Evolutionary conservation across 2,113 vertebrate species (phyloP).

Genomic region (Chionomys nivalis): DNA sequence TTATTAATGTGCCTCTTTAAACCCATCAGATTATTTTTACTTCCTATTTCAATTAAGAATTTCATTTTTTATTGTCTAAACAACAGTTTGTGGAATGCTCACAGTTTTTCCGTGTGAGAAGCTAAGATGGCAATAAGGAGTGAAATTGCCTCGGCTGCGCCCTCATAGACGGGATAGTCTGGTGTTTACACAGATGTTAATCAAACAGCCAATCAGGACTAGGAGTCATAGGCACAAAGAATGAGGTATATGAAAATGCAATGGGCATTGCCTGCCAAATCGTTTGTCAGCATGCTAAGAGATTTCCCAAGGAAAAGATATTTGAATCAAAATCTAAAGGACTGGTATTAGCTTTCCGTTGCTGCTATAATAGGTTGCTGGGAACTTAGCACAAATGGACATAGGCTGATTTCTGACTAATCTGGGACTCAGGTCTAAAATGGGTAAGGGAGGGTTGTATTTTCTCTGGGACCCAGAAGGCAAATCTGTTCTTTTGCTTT

Average conservation of each 20-base stretch:
- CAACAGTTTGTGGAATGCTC: background rate
- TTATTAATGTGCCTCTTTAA: background rate
- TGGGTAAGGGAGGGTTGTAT: background rate
- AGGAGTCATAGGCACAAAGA: background rate
- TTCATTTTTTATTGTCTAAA: conserved; percentile 12
- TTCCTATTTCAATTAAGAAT: background rate
- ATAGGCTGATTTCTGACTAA: background rate
- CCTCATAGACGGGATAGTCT: background rate
- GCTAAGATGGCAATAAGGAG: background rate
- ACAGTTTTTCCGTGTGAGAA: background rate
- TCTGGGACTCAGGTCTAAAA: background rate
- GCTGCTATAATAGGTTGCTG: background rate
- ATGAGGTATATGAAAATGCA: background rate
- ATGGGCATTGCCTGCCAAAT: background rate
- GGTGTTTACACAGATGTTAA: background rate
- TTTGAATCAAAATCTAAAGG: background rate
- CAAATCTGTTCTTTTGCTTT: background rate
- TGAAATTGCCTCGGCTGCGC: background rate
- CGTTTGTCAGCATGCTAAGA: background rate
- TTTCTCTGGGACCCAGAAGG: background rate
- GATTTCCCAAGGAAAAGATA: background rate
- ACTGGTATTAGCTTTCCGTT: background rate
- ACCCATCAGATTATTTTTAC: background rate
- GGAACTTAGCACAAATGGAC: background rate
- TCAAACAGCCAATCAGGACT: background rate